Evolutionary conservation across 2,888 invertebrate species (phyloP).

Genomic region (Germaria angustata): DNA sequence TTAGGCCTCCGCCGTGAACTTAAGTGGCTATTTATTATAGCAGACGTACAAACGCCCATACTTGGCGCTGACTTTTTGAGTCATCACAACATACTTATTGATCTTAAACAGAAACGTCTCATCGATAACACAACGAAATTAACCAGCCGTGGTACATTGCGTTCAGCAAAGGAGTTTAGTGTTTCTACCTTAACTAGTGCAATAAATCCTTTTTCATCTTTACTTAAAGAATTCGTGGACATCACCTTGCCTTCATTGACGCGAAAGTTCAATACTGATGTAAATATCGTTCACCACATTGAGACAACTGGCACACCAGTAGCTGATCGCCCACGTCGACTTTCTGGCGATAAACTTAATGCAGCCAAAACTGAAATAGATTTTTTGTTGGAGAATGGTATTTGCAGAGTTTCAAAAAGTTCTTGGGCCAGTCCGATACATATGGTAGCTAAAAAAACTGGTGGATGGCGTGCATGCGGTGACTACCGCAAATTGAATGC

Average conservation of each 20-base stretch:
- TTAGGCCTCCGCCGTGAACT: slow-evolving; percentile 61
- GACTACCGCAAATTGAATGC: too few relatives aligned
- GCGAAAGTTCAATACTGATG: neutral
- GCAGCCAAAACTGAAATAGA: slow-evolving; percentile 31
- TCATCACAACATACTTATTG: slow-evolving; percentile 45
- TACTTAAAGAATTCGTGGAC: slow-evolving; percentile 32
- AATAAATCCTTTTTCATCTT: slow-evolving; percentile 11
- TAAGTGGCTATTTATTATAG: slow-evolving; percentile 65
- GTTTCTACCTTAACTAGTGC: slow-evolving; percentile 22
- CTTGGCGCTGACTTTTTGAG: slow-evolving; percentile 64
- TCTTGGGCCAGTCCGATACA: slow-evolving; percentile 42
- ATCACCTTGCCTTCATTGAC: slow-evolving; percentile 30
- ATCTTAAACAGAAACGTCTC: slow-evolving; percentile 49
- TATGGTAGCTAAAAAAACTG: too few relatives aligned
- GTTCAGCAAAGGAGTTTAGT: slow-evolving; percentile 17
- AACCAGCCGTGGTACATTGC: slow-evolving; percentile 6
- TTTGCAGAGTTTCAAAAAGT: slow-evolving; percentile 47
- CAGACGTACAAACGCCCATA: slow-evolving; percentile 56
- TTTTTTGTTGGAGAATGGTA: slow-evolving; percentile 20
- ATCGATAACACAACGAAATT: slow-evolving; percentile 44
- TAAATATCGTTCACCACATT: slow-evolving; percentile 22
- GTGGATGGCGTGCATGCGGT: too few relatives aligned
- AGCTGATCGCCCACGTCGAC: slow-evolving; percentile 31
- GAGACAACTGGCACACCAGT: slow-evolving; percentile 33
- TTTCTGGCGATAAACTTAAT: slow-evolving; percentile 40